Base-by-base conservation (phyloP, 2,888 invertebrate genomes). In the Phyllotreta cruciferae region DNA sequence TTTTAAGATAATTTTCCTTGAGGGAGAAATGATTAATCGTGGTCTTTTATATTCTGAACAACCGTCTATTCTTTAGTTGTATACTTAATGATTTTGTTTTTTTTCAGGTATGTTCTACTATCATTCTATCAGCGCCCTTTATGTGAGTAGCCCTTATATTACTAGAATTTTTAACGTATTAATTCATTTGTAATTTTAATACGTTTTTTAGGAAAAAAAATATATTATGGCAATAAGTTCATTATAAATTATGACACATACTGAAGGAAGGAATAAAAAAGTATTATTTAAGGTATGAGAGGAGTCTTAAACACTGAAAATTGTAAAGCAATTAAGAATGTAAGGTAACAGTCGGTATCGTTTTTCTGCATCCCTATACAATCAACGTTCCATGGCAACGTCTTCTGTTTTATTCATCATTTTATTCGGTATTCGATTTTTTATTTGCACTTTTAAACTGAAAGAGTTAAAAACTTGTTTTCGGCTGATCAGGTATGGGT, bases 381-480 rank as follows among this genome's bases (percentile, higher is more conserved):
- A 62, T 74, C 73, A 60, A 53, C 60, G 58, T 58, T 49, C 58
- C 50, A 3, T 41, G 50, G 36, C 58, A 41, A 58, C 58, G 52
- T 60, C 60, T 53, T 44, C 60, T 60, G 60, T 73, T 73, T 75
- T 70, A 74, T 75, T 75, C 74, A 75, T 76, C 74, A 73, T 72
- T 75, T 24, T 73, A 72, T 70, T 70, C 64, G 62, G 66, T 66
- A 66, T 66, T 72, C 70, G 73, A 67, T 72, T 75, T 75, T 73
- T 73, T 73, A 73, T 76, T 73, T 63, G 71, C 72, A 70, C 71
- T 73, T 71, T 66, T 71, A 74, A 74, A 74, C 70, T 73, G 71
- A 72, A 74, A 73, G 74, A 75, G 71, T 71, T 24, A 75, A 77
- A 77, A 78, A 78, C 78, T 76, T 69, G 78, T 78, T 77, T 78